A percentile compares a stretch with the other conserved stretches of the same genome.
These are phyloP conservation scores for Microcebus jonahi DNA, from an alignment of 2,113 vertebrate species.

Conservation along the genomic window DNA sequence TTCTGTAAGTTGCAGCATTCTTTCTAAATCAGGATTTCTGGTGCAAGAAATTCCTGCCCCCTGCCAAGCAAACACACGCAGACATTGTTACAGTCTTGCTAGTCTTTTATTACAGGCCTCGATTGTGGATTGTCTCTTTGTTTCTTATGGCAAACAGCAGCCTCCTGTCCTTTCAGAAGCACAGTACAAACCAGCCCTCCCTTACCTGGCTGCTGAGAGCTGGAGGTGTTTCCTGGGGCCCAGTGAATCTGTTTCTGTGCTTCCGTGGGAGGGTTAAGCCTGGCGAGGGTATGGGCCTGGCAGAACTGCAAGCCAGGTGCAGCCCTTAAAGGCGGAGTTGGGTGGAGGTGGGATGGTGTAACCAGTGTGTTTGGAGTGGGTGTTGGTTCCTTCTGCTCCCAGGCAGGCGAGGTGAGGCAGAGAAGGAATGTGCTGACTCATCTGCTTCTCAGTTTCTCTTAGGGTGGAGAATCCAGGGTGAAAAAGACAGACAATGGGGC, in stretches of 20 bases:
- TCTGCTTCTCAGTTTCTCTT: neutral
- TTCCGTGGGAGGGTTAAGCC: neutral
- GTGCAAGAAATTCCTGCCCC: neutral
- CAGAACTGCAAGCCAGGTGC: neutral
- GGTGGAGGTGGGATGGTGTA: neutral
- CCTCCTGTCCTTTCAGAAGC: neutral
- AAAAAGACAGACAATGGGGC: neutral
- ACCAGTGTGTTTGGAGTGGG: neutral
- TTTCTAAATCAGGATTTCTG: neutral
- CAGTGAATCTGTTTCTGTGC: neutral
- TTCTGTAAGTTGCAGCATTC: neutral
- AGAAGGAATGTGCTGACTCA: slow-evolving; percentile 61
- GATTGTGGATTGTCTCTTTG: neutral
- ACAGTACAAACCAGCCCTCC: neutral
- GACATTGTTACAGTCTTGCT: neutral
- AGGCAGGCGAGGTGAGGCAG: neutral
- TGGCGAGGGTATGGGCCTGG: neutral
- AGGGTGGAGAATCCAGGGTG: neutral
- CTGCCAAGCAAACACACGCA: neutral
- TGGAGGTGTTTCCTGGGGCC: neutral
- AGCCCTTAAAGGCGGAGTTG: neutral
- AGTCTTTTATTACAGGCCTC: neutral
- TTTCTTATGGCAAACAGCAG: neutral
- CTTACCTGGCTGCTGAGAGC: neutral
- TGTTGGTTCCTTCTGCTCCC: neutral